Conservation (phyloP, 2,888 invertebrate species). For the Polydesmus complanatus region DNA sequence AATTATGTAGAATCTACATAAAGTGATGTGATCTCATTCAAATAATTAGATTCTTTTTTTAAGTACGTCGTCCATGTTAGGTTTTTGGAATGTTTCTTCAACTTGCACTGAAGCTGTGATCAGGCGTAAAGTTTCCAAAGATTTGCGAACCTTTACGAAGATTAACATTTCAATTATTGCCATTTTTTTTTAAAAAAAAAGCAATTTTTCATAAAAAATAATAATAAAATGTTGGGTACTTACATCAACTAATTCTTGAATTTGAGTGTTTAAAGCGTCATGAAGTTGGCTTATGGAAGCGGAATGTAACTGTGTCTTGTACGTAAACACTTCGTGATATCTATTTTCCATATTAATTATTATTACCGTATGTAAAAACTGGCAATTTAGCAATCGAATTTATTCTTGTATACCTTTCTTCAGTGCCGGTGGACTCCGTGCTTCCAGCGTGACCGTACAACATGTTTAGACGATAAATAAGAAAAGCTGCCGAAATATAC, state of each 20-base stretch:
- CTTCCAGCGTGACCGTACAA: constrained; percentile 26
- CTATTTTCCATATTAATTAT: constrained; percentile 15
- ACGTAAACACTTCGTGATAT: constrained; percentile 51
- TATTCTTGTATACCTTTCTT: neutral
- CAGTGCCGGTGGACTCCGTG: constrained; percentile 19
- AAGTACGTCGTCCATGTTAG: neutral
- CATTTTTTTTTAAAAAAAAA: too few species aligned
- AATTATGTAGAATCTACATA: neutral
- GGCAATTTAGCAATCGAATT: neutral
- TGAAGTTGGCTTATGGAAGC: constrained; percentile 57
- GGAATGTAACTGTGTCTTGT: constrained; percentile 54
- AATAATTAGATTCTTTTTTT: neutral
- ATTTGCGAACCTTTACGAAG: neutral
- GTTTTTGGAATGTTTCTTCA: neutral
- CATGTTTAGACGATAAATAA: constrained; percentile 43
- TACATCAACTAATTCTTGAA: constrained; percentile 68
- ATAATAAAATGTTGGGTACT: constrained; percentile 18
- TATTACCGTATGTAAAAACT: neutral
- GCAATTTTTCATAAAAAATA: too few species aligned
- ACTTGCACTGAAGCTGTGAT: neutral
- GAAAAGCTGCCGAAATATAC: constrained; percentile 43
- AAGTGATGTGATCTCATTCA: neutral
- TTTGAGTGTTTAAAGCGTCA: constrained; percentile 58
- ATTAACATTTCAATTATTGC: too few species aligned
- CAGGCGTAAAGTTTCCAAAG: neutral